phyloP scores from a whole-genome alignment of 2,888 invertebrate genomes.

The Myathropa florea region DNA sequence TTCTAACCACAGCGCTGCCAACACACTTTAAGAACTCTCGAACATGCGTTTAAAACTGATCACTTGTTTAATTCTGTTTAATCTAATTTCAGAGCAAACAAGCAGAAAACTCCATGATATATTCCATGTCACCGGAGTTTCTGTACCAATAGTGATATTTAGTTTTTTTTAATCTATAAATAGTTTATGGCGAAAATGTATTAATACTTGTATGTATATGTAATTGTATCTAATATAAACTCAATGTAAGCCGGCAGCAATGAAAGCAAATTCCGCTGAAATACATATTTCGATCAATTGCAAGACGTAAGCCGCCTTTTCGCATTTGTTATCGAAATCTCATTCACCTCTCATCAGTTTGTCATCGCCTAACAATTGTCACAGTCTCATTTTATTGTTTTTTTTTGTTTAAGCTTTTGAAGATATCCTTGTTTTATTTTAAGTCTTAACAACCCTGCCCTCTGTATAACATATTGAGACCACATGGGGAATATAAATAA shows the following conservation, averaged over 20 bases:
- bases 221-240: slow-evolving; percentile 65
- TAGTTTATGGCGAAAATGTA: slow-evolving; percentile 37
- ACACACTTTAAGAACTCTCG: slow-evolving; percentile 1
- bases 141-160: slow-evolving; percentile 62
- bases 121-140: slow-evolving; percentile 62
- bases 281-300: slow-evolving; percentile 44
- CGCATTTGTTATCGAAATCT: slow-evolving; percentile 47
- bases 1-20: slow-evolving; percentile 43
- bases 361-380: slow-evolving; percentile 42
- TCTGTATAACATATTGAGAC: neutral
- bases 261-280: slow-evolving; percentile 46
- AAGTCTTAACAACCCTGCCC: neutral
- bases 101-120: slow-evolving; percentile 70
- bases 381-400: slow-evolving; percentile 20
- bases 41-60: slow-evolving; percentile 32
- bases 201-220: slow-evolving; percentile 46
- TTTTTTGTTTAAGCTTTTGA: slow-evolving; percentile 19
- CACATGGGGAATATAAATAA: neutral
- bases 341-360: slow-evolving; percentile 38
- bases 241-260: slow-evolving; percentile 56
- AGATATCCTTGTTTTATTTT: neutral
- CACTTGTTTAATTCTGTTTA: slow-evolving; percentile 61
- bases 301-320: slow-evolving; percentile 66
- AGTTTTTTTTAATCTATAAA: slow-evolving; percentile 32
- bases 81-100: slow-evolving; percentile 69